Base-by-base conservation (phyloP, 2,113 vertebrate species). In the Colinus virginianus region DNA sequence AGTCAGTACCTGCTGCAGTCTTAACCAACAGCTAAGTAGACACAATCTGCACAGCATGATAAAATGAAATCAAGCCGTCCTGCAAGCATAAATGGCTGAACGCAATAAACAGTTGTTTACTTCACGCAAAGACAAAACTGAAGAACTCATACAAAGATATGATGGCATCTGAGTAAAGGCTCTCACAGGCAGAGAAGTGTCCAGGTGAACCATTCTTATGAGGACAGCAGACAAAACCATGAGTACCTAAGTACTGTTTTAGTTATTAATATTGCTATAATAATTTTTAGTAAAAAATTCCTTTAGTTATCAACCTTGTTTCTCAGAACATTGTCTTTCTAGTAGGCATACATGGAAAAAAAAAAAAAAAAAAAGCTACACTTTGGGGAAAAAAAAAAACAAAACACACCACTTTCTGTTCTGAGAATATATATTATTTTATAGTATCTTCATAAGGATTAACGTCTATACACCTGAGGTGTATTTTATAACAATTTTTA, bases 141-240 rank as follows among this genome's bases (percentile, higher is more conserved):
- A 88, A 72, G 87, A 85, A 59, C 32, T 62, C 81, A 88, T 62
- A 66, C 76, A 91, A 87, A 67, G 42, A 77, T 68, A n/a, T 7
- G 95, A 91, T 71, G 19, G 12, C 38, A 68, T 32, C 58, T 34
- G 17, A 83, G 78, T 32, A 91, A 84, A 95, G 71, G 45, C 13
- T 92, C 34, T 84, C 56, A 61, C 64, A 84, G 84, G 49, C 18
- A 90, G n/a, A 36, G 88, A 59, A 87, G 6, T 79, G 30, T n/a
- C 43, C 83, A 88, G 17, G 40, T 82, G 78, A 97, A 97, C 66
- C 71, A 55, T 45, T 97, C 55, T 91, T 93, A 78, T 85, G 83
- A 78, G 43, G 61, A 34, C 9, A 61, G 62, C 19, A 49, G 17
- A 43, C 20, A 92, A 86, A 96, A 56, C 13, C 32, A 64, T 2